Base-by-base conservation (phyloP, 2,888 invertebrate genomes). In the Mimas tiliae region DNA sequence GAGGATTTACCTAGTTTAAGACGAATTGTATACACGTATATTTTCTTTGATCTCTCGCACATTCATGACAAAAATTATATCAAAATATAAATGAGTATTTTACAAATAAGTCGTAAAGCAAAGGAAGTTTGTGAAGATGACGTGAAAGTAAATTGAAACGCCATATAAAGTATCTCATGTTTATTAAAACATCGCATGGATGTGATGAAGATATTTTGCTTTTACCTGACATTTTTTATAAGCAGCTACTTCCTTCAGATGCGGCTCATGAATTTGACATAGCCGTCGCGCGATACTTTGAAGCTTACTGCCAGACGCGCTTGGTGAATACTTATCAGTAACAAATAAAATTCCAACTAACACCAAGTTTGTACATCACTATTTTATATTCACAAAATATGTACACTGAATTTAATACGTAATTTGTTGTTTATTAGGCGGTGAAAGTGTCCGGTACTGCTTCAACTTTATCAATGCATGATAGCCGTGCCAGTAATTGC, bases 181-280 rank as follows among this genome's bases (percentile, higher is more conserved):
- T 69, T 73, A 72, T 75, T 66, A 70, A 74, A 67, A 70, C 70
- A 72, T 70, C 67, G 67, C 70, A 67, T 70, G 66, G 70, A 75
- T 77, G 72, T 68, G 74, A 73, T 70, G 68, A 66, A 72, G 70
- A 70, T 75, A 76, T 75, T 72, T 72, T 64, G 68, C 63, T 65
- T 68, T 72, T 73, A 79, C 74, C 77, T 76, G 72, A 71, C 71
- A 74, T 71, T 77, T 75, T 77, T 74, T 73, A 70, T 74, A 78
- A 75, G 73, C 67, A 78, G 73, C 70, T 75, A 72, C 71, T 74
- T 74, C 73, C 71, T 74, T 74, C 74, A 67, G 72, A 73, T 74
- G 73, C 74, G 72, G 69, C 77, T 82, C 81, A 79, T 84, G 84
- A 84, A 83, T 84, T 82, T 81, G 78, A 75, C 75, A 83, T 81